These are phyloP conservation scores for Poeciliopsis turrubarensis DNA, from an alignment of 2,113 vertebrate genomes.

Conservation along the genomic window DNA sequence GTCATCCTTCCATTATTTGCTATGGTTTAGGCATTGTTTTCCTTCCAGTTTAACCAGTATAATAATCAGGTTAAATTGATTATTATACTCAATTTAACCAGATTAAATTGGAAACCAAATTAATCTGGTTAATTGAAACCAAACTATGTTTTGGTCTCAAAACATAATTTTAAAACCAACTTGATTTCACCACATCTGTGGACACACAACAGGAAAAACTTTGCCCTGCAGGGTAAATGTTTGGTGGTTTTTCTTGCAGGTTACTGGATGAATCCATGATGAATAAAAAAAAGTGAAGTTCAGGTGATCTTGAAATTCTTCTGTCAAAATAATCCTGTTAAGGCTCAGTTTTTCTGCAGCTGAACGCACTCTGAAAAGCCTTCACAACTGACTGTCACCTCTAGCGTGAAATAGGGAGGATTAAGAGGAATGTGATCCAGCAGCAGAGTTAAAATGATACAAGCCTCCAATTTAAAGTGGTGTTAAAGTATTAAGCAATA, in stretches of 20 bases:
- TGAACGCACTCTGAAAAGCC: slow-evolving; percentile 10
- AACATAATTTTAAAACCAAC: not conserved
- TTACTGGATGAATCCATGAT: not conserved
- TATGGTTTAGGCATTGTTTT: too few species aligned
- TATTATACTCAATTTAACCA: too few species aligned
- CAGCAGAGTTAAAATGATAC: slow-evolving; percentile 11
- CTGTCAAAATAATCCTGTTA: slow-evolving; percentile 13
- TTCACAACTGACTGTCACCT: slow-evolving; percentile 8
- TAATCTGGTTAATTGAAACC: too few species aligned
- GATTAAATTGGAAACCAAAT: too few species aligned
- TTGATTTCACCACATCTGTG: not conserved
- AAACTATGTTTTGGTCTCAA: too few species aligned
- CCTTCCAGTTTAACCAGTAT: not conserved
- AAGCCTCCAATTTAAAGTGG: slow-evolving; percentile 8
- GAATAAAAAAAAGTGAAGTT: not conserved
- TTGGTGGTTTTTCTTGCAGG: not conserved
- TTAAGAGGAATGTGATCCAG: slow-evolving; percentile 8
- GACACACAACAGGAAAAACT: not conserved
- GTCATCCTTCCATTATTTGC: too few species aligned
- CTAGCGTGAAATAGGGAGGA: slow-evolving; percentile 26
- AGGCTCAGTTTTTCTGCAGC: slow-evolving; percentile 8
- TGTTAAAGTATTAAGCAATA: not conserved
- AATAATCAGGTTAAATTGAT: not conserved
- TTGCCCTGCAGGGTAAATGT: not conserved
- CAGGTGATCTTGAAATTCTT: slow-evolving; percentile 3